These are phyloP conservation scores for Daubentonia madagascariensis DNA, from an alignment of 2,113 vertebrate species.

Conservation along the genomic window DNA sequence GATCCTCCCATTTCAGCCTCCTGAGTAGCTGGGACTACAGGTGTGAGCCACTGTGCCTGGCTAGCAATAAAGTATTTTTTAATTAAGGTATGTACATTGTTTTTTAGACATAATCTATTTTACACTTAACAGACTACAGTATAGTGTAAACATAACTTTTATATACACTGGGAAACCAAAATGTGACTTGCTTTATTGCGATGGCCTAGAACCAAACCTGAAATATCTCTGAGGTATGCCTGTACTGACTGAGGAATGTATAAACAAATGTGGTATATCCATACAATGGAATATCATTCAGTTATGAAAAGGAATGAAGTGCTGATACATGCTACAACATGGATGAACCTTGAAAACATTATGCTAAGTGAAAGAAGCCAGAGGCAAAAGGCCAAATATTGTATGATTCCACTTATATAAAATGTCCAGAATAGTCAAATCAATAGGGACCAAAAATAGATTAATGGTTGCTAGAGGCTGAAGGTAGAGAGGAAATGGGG, in stretches of 20 bases:
- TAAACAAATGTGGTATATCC: neutral
- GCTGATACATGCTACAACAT: neutral
- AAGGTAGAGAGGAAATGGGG: neutral
- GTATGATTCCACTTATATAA: neutral
- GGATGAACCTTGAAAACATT: conserved; percentile 15
- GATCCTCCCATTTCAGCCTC: too few relatives aligned
- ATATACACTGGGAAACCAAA: neutral
- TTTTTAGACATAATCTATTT: neutral
- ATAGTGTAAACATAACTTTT: neutral
- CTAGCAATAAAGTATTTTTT: neutral
- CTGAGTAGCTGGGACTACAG: too few relatives aligned
- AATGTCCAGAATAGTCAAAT: conserved; percentile 16
- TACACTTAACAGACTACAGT: neutral
- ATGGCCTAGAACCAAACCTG: neutral
- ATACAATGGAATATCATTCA: neutral
- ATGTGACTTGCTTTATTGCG: neutral
- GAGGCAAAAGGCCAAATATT: neutral
- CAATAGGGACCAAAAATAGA: neutral
- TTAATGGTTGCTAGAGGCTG: neutral
- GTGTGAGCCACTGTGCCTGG: too few relatives aligned
- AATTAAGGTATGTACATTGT: neutral
- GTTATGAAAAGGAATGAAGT: neutral
- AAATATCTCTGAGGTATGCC: neutral
- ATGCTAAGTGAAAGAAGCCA: neutral
- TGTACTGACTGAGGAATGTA: neutral